Evolutionary conservation across 2,797 vertebrate species (phyloP).

Genomic region (Ataeniobius toweri): DNA sequence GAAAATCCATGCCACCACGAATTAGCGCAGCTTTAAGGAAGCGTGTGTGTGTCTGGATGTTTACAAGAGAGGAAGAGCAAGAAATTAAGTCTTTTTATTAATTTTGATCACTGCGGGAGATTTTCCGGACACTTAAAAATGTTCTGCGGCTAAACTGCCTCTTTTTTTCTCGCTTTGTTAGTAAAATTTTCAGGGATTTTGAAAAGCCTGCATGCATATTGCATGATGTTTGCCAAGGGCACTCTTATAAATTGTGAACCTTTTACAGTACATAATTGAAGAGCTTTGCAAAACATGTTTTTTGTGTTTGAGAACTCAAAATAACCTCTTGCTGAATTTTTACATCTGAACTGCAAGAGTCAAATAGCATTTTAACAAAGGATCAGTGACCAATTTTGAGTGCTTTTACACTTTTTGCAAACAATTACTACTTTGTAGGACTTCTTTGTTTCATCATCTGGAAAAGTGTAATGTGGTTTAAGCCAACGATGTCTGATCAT

Average conservation of each 20-base stretch:
- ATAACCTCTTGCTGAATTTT: constrained; percentile 38
- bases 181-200: constrained; percentile 38
- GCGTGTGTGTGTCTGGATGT: not conserved
- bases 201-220: constrained; percentile 68
- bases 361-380: not conserved
- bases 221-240: constrained; percentile 66
- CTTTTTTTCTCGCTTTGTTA: constrained; percentile 11
- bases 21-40: constrained; percentile 20
- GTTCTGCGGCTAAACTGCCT: constrained; percentile 29
- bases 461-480: not conserved
- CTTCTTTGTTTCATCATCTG: not conserved
- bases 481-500: not conserved
- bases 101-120: constrained; percentile 28
- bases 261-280: constrained; percentile 74
- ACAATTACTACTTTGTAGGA: not conserved
- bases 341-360: not conserved
- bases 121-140: constrained; percentile 1
- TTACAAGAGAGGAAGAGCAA: not conserved
- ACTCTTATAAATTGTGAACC: constrained; percentile 61
- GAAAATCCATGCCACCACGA: constrained; percentile 34
- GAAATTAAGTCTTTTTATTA: constrained; percentile 15
- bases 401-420: not conserved
- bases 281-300: constrained; percentile 57
- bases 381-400: not conserved
- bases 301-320: constrained; percentile 49